These are phyloP conservation scores for Arvicola amphibius DNA, from an alignment of 2,797 vertebrate species.

Conservation along the genomic window DNA sequence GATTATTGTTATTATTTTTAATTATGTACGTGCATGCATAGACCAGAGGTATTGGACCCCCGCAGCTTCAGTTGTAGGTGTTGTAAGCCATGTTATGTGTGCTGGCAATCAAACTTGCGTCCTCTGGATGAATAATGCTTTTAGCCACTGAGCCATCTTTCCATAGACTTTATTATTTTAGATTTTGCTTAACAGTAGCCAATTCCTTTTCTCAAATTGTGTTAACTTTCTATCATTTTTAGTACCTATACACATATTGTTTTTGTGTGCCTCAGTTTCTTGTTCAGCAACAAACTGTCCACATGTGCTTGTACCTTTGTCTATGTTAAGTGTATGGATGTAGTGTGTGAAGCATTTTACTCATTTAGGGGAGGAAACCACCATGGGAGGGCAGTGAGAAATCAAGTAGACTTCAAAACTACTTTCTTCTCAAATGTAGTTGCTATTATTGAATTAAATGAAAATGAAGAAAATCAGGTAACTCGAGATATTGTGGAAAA, in stretches of 20 bases:
- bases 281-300: not conserved
- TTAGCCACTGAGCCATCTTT: not conserved
- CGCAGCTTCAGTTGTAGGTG: not conserved
- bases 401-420: constrained; percentile 74
- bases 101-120: not conserved
- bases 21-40: not conserved
- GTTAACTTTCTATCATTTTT: constrained; percentile 26
- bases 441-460: constrained; percentile 90
- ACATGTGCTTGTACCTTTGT: not conserved
- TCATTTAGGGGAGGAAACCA: constrained; percentile 57
- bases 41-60: not conserved
- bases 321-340: not conserved
- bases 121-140: not conserved
- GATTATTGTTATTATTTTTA: not conserved
- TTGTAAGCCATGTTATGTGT: not conserved
- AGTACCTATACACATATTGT: not conserved
- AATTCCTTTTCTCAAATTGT: constrained; percentile 51
- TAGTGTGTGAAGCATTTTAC: constrained; percentile 26
- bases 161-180: not conserved
- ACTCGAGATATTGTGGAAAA: constrained; percentile 91
- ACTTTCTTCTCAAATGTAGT: constrained; percentile 87
- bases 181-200: not conserved
- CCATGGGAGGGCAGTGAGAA: constrained; percentile 32
- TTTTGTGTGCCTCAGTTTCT: constrained; percentile 42
- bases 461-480: constrained; percentile 91